These are phyloP conservation scores for Ophion obscuratus DNA, from an alignment of 2,888 invertebrate genomes.

Conservation along the genomic window DNA sequence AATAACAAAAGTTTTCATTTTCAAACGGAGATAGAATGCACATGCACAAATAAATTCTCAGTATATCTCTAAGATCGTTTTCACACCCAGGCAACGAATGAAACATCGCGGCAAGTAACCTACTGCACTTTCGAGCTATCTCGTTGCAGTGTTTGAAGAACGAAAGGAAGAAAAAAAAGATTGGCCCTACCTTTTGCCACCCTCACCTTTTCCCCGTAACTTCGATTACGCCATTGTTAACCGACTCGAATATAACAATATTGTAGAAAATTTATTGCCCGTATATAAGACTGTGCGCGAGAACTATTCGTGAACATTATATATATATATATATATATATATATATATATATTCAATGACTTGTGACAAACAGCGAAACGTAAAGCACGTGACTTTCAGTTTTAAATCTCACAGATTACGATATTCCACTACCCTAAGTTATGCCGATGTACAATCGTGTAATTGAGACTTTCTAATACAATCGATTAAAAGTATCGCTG, in stretches of 20 bases:
- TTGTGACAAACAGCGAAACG: not conserved
- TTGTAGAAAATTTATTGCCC: slow-evolving; percentile 49
- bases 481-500: not conserved
- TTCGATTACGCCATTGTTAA: slow-evolving; percentile 60
- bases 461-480: not conserved
- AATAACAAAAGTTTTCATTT: slow-evolving; percentile 1
- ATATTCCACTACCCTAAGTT: not conserved
- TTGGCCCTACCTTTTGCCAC: slow-evolving; percentile 58
- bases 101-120: slow-evolving; percentile 45
- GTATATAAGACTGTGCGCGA: no score
- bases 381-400: not conserved
- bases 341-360: not conserved
- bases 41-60: slow-evolving; percentile 20
- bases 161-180: slow-evolving; percentile 17
- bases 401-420: not conserved
- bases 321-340: not conserved
- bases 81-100: slow-evolving; percentile 41
- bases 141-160: slow-evolving; percentile 35
- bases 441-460: not conserved
- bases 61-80: slow-evolving; percentile 38
- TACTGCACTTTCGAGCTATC: slow-evolving; percentile 62
- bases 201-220: slow-evolving; percentile 59
- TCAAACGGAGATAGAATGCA: not conserved
- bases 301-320: not conserved
- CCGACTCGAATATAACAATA: slow-evolving; percentile 45